Evolutionary conservation across 2,797 vertebrate species (phyloP).

Genomic region (Sciaenops ocellatus): DNA sequence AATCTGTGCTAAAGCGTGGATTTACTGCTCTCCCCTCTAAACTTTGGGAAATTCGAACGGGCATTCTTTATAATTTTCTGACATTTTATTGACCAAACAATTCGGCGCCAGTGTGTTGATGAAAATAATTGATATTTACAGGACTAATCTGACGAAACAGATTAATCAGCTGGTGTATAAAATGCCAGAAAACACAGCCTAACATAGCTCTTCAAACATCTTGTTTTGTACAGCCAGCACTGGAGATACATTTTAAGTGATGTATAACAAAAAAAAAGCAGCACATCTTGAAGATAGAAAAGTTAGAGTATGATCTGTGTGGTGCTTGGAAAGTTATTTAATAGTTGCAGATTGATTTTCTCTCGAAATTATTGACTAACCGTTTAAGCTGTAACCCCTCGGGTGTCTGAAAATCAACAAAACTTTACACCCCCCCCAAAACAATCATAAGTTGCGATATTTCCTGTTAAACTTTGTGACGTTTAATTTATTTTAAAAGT

Average conservation of each 20-base stretch:
- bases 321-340: constrained; percentile 18
- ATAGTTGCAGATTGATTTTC: background rate
- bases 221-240: background rate
- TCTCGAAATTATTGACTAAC: background rate
- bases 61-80: background rate
- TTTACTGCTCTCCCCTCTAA: background rate
- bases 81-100: constrained; percentile 3
- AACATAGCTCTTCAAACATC: background rate
- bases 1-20: background rate
- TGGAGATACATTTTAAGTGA: background rate
- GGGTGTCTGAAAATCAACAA: background rate
- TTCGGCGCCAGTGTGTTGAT: background rate
- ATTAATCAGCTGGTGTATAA: background rate
- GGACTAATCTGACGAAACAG: background rate
- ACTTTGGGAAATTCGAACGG: background rate
- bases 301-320: background rate
- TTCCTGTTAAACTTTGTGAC: background rate
- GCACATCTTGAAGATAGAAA: background rate
- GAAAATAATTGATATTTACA: background rate
- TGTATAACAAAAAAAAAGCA: background rate
- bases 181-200: background rate
- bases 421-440: background rate
- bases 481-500: background rate
- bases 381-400: background rate
- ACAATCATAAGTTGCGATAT: background rate